A percentile compares a stretch with the other conserved stretches of the same genome.
Evolutionary conservation across 2,113 vertebrate genomes (phyloP).

Genomic region (Chionodraco myersi): DNA sequence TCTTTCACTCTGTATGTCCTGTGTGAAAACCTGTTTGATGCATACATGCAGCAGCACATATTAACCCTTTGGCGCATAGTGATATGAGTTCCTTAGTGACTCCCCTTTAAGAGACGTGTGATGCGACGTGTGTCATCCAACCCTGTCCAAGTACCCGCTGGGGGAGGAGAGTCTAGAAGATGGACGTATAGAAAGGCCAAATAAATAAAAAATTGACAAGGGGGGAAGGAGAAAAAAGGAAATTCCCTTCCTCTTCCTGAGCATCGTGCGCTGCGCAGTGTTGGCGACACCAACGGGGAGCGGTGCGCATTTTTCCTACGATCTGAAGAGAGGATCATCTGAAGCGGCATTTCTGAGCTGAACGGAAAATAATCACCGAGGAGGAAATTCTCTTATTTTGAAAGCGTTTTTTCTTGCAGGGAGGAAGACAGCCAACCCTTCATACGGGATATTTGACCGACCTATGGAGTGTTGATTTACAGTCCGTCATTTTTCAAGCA

Average conservation of each 20-base stretch:
- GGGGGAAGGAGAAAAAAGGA: conserved; percentile 32
- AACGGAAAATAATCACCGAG: conserved; percentile 7
- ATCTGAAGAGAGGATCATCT: conserved; percentile 33
- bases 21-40: conserved; percentile 23
- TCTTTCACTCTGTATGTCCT: background rate
- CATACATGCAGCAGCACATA: conserved; percentile 23
- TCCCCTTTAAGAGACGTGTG: conserved; percentile 62
- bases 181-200: conserved; percentile 46
- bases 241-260: conserved; percentile 53
- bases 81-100: conserved; percentile 2
- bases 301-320: conserved; percentile 61
- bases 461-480: conserved; percentile 55
- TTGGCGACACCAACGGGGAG: conserved; percentile 61
- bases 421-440: conserved; percentile 33
- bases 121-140: conserved; percentile 65
- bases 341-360: conserved; percentile 27
- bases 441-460: conserved; percentile 52
- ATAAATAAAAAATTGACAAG: conserved; percentile 61
- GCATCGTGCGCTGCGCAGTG: conserved; percentile 56
- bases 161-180: conserved; percentile 47
- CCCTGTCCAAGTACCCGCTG: conserved; percentile 40
- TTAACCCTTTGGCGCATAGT: conserved; percentile 54
- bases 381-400: conserved; percentile 33
- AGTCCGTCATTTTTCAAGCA: conserved; percentile 18
- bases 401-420: conserved; percentile 21